Base-by-base conservation (phyloP, 1,140 invertebrate species). In the Lepidotrigona ventralis region DNA sequence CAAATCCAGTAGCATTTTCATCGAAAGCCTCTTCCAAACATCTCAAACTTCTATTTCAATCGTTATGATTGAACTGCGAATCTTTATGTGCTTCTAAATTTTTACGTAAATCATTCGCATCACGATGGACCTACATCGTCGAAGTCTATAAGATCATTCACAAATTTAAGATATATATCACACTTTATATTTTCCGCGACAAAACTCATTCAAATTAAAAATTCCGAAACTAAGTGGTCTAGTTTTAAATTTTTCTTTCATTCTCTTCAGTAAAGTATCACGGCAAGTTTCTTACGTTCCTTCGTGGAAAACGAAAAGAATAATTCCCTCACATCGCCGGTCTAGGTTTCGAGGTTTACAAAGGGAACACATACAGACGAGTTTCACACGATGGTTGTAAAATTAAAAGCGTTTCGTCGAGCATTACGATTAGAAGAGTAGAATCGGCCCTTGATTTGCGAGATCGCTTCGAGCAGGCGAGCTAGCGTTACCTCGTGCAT, bases 401-500 rank as follows among this genome's bases (percentile, higher is more conserved):
- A 83, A 71, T 79, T 58, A 79, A 83, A 66, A 66, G 23, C 73
- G 72, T 39, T 74, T n/a, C n/a, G 12, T 4, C 46, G 54, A 75
- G 33, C 29, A 56, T 69, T 70, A 68, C 46, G 26, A 54, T 63
- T 60, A 54, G 51, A 53, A 46, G 26, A 58, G 56, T 23, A 66
- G 76, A 79, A 83, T 83, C 77, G 58, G 56, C 69, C 64, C n/a
- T 73, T 56, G 77, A 83, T 83, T 79, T 73, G 76, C 46, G 73
- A 79, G 77, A 83, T 83, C 82, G 82, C 58, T 73, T 21, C 19
- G 60, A 83, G 82, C 82, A 83, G 58, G 77, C 76, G 82, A 79
- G 12, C 68, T 46, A 70, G 46, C 54, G 56, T 78, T 71, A 46
- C 54, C 39, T 11, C 19, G n/a, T 70, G 66, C 74, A 63, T 78